A percentile compares a stretch with the other conserved stretches of the same genome.
Evolutionary conservation across 1,140 invertebrate genomes (phyloP).

Genomic region (Pseudomyrmex concolor): DNA sequence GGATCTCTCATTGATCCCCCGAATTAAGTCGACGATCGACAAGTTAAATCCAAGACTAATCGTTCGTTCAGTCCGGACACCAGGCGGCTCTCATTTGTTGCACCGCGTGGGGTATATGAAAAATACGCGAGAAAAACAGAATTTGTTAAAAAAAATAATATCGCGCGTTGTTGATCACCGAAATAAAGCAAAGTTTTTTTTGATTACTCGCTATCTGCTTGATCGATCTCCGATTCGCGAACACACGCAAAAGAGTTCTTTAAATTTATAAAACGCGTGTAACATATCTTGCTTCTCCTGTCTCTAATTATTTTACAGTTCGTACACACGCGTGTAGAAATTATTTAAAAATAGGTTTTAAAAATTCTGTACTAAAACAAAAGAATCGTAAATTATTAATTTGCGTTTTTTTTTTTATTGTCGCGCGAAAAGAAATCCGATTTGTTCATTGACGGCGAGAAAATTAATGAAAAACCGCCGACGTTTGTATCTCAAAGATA

Average conservation of each 20-base stretch:
- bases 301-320: too few relatives aligned
- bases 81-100: slow-evolving; percentile 34
- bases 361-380: too few relatives aligned
- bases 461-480: slow-evolving; percentile 30
- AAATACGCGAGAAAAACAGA: slow-evolving; percentile 21
- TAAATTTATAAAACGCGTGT: too few relatives aligned
- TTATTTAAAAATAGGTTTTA: too few relatives aligned
- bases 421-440: neutral
- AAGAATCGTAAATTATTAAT: too few relatives aligned
- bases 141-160: neutral
- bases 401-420: neutral
- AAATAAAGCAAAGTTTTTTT: too few relatives aligned
- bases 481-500: neutral
- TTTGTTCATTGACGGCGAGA: slow-evolving; percentile 10
- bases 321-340: too few relatives aligned
- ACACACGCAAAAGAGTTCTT: too few relatives aligned
- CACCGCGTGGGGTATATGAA: slow-evolving; percentile 25
- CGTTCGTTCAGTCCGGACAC: slow-evolving; percentile 44
- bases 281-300: too few relatives aligned
- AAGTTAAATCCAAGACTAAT: slow-evolving; percentile 75
- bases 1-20: slow-evolving; percentile 63
- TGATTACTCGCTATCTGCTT: too few relatives aligned
- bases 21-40: slow-evolving; percentile 76
- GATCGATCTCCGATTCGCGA: too few relatives aligned
- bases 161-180: neutral